Evolutionary conservation across 2,797 vertebrate genomes (phyloP).

Genomic region (Pristis pectinata): DNA sequence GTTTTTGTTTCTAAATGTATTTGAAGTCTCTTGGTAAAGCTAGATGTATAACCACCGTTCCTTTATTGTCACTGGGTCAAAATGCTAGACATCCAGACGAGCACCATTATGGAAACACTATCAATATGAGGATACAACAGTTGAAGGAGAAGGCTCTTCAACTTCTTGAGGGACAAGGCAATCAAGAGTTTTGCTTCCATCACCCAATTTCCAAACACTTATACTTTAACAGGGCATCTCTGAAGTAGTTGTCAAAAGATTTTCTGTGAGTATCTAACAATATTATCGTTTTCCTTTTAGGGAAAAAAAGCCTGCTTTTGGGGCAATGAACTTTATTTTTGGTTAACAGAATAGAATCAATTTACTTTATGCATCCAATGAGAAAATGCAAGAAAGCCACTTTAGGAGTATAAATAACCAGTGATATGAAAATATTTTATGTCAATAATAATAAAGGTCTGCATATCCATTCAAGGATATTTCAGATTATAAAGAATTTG

Average conservation of each 20-base stretch:
- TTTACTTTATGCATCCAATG: background rate
- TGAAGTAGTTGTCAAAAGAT: background rate
- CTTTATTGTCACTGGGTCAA: background rate
- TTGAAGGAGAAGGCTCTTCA: background rate
- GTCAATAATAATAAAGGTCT: background rate
- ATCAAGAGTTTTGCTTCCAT: background rate
- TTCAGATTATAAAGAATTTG: background rate
- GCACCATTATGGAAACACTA: background rate
- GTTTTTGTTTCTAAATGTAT: too few species aligned
- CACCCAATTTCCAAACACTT: background rate
- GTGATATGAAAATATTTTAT: background rate
- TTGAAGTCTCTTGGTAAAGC: background rate
- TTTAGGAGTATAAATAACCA: background rate
- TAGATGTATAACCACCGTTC: background rate
- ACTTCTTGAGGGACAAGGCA: background rate
- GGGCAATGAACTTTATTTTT: background rate
- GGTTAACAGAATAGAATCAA: background rate
- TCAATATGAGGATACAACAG: background rate
- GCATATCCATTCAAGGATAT: background rate
- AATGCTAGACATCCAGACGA: background rate
- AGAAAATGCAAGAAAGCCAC: background rate
- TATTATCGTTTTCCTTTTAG: background rate
- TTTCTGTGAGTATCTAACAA: background rate
- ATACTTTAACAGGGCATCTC: background rate
- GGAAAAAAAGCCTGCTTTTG: background rate